phyloP scores from a whole-genome alignment of 2,888 invertebrate species.

The Pachliopta kotzebuea region DNA sequence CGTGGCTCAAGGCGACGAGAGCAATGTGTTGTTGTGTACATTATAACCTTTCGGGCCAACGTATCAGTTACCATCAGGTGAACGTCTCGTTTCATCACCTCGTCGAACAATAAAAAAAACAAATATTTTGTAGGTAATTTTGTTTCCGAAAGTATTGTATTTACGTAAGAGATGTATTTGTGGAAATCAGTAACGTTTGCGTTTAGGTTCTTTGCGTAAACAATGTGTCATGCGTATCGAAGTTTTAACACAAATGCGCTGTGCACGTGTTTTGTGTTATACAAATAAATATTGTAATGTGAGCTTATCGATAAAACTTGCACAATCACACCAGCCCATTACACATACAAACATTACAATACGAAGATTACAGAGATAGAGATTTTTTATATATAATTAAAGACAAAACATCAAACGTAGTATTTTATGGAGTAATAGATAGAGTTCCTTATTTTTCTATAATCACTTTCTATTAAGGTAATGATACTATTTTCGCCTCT shows the following conservation, averaged over 20 bases:
- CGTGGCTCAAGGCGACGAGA: too few species aligned
- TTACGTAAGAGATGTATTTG: slow-evolving; percentile 25
- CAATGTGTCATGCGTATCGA: slow-evolving; percentile 6
- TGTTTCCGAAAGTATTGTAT: slow-evolving; percentile 18
- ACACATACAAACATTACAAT: background rate
- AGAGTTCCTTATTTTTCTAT: too few species aligned
- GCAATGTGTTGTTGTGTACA: too few species aligned
- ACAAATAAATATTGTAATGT: slow-evolving; percentile 20
- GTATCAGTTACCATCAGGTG: background rate
- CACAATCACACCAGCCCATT: background rate
- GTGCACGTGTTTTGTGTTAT: slow-evolving; percentile 21
- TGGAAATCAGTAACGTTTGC: slow-evolving; percentile 13
- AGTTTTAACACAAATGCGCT: slow-evolving; percentile 18
- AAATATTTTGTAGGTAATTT: slow-evolving; percentile 17
- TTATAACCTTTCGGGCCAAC: too few species aligned
- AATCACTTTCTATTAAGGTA: too few species aligned
- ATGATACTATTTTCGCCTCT: too few species aligned
- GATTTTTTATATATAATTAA: too few species aligned
- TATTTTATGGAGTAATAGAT: too few species aligned
- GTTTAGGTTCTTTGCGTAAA: slow-evolving; percentile 21
- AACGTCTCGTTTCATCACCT: too few species aligned
- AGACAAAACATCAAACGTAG: too few species aligned
- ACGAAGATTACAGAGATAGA: background rate
- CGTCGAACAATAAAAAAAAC: too few species aligned
- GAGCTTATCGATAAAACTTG: slow-evolving; percentile 26